Base-by-base conservation (phyloP, 2,113 vertebrate species). In the Pardalotus punctatus region DNA sequence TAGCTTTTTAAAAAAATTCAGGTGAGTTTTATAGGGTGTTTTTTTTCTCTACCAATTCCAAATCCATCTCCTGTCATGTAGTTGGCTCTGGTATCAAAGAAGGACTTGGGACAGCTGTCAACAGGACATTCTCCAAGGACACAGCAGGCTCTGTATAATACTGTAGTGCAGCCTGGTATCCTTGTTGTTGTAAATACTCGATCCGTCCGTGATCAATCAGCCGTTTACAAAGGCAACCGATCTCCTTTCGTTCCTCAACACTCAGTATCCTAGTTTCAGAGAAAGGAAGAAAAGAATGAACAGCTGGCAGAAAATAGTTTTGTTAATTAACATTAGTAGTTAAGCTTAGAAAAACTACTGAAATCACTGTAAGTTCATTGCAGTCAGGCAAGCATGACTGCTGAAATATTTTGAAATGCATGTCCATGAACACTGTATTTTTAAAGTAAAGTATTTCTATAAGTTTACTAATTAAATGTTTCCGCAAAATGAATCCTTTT, bases 51-150 rank as follows among this genome's bases (percentile, higher is more conserved):
- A 66, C 20, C 48, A 48, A n/a, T 93, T 91, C 33, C 38, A 81
- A 91, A 77, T 74, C 66, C 82, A 43, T 70, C 42, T 95, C 62
- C 36, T 70, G 65, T 97, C 74, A 97, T 14, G 14, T 13, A 48
- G 57, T 38, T 93, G 86, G 57, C 48, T 97, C 80, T 83, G 87
- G 29, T 58, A 82, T 40, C 73, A 94, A 85, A 86, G 94, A 67
- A 29, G 47, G 70, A 42, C 89, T 82, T 71, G 98, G 99, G 28
- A 99, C 74, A 31, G 99, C 99, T 38, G 98, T 99, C 81, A 99
- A 96, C n/a, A 99, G 95, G 25, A 99, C 98, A 33, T 99, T 99
- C 97, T 99, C 99, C 97, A 99, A 97, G 35, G 99, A 99, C 81
- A 99, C 97, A 28, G 96, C 80, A 45, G 96, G 33, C 51, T 97